Evolutionary conservation across 2,113 vertebrate species (phyloP), one percentile per base, ranked within the genome.

Genomic region (Engraulis encrasicolus): DNA sequence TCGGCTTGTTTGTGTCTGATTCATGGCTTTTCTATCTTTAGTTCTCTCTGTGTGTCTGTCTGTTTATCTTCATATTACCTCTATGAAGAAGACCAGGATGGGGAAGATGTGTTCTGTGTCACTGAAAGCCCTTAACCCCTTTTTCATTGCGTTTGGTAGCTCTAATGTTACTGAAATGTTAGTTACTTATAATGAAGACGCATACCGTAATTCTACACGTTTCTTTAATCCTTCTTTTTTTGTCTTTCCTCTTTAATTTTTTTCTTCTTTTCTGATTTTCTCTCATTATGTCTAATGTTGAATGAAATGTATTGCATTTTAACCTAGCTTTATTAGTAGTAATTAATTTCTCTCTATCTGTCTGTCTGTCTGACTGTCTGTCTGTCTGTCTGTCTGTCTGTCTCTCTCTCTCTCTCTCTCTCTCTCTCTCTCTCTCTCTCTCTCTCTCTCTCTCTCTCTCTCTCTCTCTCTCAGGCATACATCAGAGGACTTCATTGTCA

Each of bases 401-500:
- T 18, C 50, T 54, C 50, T 54, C 20, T 58, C 19, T 6, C 36
- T 23, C 54, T 17, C 34, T 79, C 19, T 14, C 7, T 36, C 49
- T 12, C 19, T 31, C 36, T 9, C 14, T 45, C 40, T 48, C 61
- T 61, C 80, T 50, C 15, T 7, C 34, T 34, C 77, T 82, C 20
- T n/a, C 78, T 54, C 40, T 45, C 79, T 61, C 50, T 27, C 79
- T n/a, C 77, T 48, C 37, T 45, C 61, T 58, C n/a, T 6, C 36
- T 15, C 19, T 27, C 23, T 34, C 38, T 81, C 45, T 89, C 80
- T 81, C 90, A 98, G 97, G 84, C 96, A 98, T 0, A 94, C 95
- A 86, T 96, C 94, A 86, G 97, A 98, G 92, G 97, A 98, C 93
- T 94, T 97, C 91, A 98, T 98, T 0, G 97, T 99, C 88, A 99